A percentile compares a stretch with the other conserved stretches of the same genome.
These are phyloP conservation scores for Dysidea cf. avara DNA, from an alignment of 37 sponge, comb jelly and placozoan genomes.

Conservation along the genomic window DNA sequence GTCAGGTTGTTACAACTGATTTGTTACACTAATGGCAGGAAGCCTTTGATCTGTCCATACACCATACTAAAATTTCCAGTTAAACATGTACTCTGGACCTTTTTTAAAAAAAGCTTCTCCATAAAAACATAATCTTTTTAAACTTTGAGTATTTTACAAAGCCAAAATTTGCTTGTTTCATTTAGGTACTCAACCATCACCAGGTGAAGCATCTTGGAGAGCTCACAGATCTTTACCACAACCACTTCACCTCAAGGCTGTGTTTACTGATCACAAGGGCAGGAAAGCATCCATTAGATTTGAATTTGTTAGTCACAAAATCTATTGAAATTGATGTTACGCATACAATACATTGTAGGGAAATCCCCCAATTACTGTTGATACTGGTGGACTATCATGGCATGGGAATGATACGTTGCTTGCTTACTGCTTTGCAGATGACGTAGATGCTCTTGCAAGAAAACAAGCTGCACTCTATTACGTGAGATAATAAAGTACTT, in stretches of 20 bases:
- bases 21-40: too few species aligned
- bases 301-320: conserved; percentile 38
- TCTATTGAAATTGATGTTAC: not conserved
- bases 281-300: conserved; percentile 42
- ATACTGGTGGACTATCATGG: conserved; percentile 12
- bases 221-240: conserved; percentile 60
- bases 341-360: not conserved
- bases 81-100: too few species aligned
- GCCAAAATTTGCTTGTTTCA: too few species aligned
- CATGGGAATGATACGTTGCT: not conserved
- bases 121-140: too few species aligned
- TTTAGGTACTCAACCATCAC: conserved; percentile 9
- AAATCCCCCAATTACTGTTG: conserved; percentile 14
- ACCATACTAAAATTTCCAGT: too few species aligned
- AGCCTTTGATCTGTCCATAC: too few species aligned
- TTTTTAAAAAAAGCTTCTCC: too few species aligned
- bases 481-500: not conserved
- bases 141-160: too few species aligned
- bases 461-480: conserved; percentile 36
- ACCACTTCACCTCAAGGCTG: too few species aligned
- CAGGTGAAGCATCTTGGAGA: conserved; percentile 2
- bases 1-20: too few species aligned
- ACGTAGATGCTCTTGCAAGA: conserved; percentile 11
- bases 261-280: too few species aligned
- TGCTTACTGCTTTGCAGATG: conserved; percentile 36